Evolutionary conservation across 2,888 invertebrate genomes (phyloP), one percentile per base, ranked within the genome.

Genomic region (Zygaena filipendulae): DNA sequence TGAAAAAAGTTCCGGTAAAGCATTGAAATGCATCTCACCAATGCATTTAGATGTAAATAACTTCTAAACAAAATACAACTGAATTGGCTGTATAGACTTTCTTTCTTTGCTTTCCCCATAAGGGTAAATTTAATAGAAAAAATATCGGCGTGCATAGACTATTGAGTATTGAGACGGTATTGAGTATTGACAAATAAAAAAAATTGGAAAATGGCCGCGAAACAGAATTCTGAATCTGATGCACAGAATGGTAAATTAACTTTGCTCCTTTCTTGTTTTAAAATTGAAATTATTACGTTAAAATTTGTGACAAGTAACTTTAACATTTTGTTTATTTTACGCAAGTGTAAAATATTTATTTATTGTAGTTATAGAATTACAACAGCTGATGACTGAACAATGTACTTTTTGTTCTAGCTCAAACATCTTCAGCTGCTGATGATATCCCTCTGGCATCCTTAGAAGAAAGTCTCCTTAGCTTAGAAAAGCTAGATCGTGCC

Each of bases 401-500:
- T 16, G 7, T 6, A 16, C 16, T 16, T 39, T 39, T 46, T 51
- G 37, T 62, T 63, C 37, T 58, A 77, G 79, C 64, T 38, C 70
- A 66, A 60, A 43, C 64, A 40, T 47, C 66, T 41, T 52, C 71
- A 37, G n/a, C n/a, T n/a, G n/a, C 16, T 16, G 79, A 77, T 43
- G 77, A 77, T 74, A 79, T 75, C 69, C 74, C 80, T 38, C 46
- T 80, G 68, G 59, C 70, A 44, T 72, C 75, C 34, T 58, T 81
- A 45, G 92, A 91, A 59, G 88, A 90, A 55, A 90, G 87, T 59
- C 82, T 97, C 34, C 81, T 94, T 49, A 94, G 95, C 55, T 82
- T 90, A 55, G 97, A 97, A 75, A 94, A 92, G 59, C 75, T 97
- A 47, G 95, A 95, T 68, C 84, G 97, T 46, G 87, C 92, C n/a